Evolutionary conservation across 2,797 vertebrate species (phyloP).

Genomic region (Muscicapa comitata): DNA sequence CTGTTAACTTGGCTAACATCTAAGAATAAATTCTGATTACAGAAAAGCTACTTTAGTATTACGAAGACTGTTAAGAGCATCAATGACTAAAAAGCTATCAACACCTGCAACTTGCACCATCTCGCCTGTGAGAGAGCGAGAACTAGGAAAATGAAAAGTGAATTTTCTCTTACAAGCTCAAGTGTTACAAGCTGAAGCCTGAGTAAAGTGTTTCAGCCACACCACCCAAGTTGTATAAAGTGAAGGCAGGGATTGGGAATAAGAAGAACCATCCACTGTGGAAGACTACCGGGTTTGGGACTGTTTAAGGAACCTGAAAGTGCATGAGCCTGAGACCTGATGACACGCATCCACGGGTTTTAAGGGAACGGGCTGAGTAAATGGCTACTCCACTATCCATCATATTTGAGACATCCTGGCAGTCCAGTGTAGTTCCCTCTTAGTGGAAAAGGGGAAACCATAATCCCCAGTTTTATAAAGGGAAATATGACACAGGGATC

Average conservation of each 20-base stretch:
- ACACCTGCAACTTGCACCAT: neutral
- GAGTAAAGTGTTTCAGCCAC: neutral
- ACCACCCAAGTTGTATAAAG: neutral
- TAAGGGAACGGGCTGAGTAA: neutral
- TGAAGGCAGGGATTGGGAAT: neutral
- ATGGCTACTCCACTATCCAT: neutral
- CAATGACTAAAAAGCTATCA: neutral
- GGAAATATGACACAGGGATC: neutral
- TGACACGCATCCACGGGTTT: neutral
- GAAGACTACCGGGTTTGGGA: neutral
- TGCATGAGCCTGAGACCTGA: rapidly evolving
- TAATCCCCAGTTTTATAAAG: neutral
- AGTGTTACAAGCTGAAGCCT: neutral
- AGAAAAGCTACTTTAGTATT: neutral
- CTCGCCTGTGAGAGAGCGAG: neutral
- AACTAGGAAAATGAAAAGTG: neutral
- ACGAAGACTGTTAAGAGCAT: neutral
- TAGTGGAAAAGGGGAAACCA: neutral
- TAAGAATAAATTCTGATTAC: neutral
- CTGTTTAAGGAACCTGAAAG: neutral
- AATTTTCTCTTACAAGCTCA: neutral
- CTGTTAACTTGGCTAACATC: neutral
- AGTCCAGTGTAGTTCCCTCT: neutral
- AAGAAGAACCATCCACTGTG: neutral
- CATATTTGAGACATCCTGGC: neutral